A percentile compares a stretch with the other conserved stretches of the same genome.
Evolutionary conservation across 1,140 invertebrate genomes (phyloP).

Genomic region (Venturia canescens): DNA sequence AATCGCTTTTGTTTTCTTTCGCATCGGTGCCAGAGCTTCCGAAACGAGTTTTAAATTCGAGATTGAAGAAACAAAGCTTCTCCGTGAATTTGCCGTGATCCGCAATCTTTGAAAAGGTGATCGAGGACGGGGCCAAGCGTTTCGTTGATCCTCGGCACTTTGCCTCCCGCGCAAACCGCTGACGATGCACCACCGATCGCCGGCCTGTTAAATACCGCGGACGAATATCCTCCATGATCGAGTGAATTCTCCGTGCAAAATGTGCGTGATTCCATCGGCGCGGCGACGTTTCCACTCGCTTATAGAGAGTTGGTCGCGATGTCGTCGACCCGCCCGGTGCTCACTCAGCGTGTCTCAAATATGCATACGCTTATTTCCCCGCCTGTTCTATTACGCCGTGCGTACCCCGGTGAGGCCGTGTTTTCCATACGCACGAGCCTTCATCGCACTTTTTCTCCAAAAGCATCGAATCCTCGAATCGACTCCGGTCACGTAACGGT

Average conservation of each 20-base stretch:
- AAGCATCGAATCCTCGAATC: neutral
- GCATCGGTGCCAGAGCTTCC: no score
- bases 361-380: conserved; percentile 46
- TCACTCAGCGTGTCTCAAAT: conserved; percentile 44
- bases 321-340: conserved; percentile 42
- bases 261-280: neutral
- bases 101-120: neutral
- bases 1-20: neutral
- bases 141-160: conserved; percentile 31
- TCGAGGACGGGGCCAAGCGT: neutral
- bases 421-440: neutral
- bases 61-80: no score
- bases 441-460: neutral
- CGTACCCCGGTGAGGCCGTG: neutral
- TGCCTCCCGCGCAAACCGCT: neutral
- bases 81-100: neutral
- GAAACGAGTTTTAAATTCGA: no score
- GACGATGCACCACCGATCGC: neutral
- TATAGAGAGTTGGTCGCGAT: neutral
- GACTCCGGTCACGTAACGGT: neutral
- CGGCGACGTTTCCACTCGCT: neutral
- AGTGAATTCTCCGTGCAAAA: neutral
- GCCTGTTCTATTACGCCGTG: conserved; percentile 13
- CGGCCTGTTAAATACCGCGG: neutral
- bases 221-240: conserved; percentile 21